Evolutionary conservation across 2,113 vertebrate genomes (phyloP).

Genomic region (Vombatus ursinus): DNA sequence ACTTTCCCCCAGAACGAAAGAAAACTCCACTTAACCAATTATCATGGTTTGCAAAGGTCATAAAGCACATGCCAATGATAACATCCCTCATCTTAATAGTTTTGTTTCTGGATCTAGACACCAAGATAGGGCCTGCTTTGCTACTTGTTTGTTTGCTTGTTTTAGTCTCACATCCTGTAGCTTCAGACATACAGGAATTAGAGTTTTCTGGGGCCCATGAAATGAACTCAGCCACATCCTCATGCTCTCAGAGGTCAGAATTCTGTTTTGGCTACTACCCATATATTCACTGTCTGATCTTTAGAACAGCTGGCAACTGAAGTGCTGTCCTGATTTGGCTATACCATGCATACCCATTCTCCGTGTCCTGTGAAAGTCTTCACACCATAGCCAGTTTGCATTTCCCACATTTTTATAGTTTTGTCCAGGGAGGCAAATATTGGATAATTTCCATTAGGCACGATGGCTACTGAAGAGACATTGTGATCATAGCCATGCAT

Average conservation of each 20-base stretch:
- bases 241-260: constrained; percentile 91
- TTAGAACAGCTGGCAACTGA: constrained; percentile 91
- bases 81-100: constrained; percentile 94
- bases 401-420: constrained; percentile 95
- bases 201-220: constrained; percentile 89
- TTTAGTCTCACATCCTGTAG: constrained; percentile 91
- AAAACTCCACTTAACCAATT: background rate
- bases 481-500: constrained; percentile 93
- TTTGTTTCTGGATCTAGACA: constrained; percentile 94
- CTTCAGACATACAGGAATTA: constrained; percentile 89
- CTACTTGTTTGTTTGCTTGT: constrained; percentile 78
- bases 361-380: constrained; percentile 98
- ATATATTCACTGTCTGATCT: constrained; percentile 90
- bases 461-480: constrained; percentile 93
- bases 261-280: constrained; percentile 89
- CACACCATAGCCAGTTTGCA: constrained; percentile 92
- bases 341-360: constrained; percentile 99
- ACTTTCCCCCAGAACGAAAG: background rate
- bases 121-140: constrained; percentile 90
- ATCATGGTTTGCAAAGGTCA: no score
- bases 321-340: constrained; percentile 91
- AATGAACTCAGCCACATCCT: constrained; percentile 92
- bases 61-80: constrained; percentile 92
- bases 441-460: constrained; percentile 92
- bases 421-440: constrained; percentile 92